These are phyloP conservation scores for Syngnathoides biaculeatus DNA, from an alignment of 2,113 vertebrate genomes.

Conservation along the genomic window DNA sequence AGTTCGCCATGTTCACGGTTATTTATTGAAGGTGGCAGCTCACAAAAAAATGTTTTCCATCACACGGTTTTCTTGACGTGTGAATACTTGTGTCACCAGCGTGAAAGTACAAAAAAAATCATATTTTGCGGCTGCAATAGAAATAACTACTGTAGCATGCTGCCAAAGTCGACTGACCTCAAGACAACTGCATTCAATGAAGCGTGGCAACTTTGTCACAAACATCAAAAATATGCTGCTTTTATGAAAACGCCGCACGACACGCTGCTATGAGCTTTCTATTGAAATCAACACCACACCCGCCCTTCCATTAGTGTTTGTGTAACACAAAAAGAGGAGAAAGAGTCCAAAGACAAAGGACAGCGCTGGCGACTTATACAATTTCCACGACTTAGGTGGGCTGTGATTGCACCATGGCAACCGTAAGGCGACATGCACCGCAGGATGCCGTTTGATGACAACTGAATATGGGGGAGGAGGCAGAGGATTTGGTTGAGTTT, in stretches of 20 bases:
- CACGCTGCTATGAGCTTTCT: not conserved
- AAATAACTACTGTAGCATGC: too few relatives aligned
- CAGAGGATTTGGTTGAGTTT: constrained; percentile 17
- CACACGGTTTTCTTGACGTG: not conserved
- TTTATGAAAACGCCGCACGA: too few relatives aligned
- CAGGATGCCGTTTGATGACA: not conserved
- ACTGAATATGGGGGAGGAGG: constrained; percentile 21
- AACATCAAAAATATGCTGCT: too few relatives aligned
- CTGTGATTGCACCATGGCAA: constrained; percentile 37
- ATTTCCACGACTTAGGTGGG: constrained; percentile 20
- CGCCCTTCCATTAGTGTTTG: not conserved
- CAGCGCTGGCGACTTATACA: not conserved
- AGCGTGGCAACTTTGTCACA: too few relatives aligned
- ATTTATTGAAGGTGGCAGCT: not conserved
- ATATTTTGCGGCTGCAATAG: too few relatives aligned
- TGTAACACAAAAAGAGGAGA: not conserved
- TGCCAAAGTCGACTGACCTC: too few relatives aligned
- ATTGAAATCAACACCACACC: not conserved
- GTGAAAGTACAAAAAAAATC: not conserved
- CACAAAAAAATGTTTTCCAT: too few relatives aligned
- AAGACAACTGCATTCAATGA: too few relatives aligned
- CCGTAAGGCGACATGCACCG: constrained; percentile 3
- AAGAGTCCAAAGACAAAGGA: not conserved
- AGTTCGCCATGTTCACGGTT: not conserved
- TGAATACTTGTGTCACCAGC: not conserved